Percentiles rank a stretch among this genome's conserved stretches.
These are phyloP conservation scores for Oncorhynchus clarkii DNA, from an alignment of 2,113 vertebrate genomes.

Conservation along the genomic window DNA sequence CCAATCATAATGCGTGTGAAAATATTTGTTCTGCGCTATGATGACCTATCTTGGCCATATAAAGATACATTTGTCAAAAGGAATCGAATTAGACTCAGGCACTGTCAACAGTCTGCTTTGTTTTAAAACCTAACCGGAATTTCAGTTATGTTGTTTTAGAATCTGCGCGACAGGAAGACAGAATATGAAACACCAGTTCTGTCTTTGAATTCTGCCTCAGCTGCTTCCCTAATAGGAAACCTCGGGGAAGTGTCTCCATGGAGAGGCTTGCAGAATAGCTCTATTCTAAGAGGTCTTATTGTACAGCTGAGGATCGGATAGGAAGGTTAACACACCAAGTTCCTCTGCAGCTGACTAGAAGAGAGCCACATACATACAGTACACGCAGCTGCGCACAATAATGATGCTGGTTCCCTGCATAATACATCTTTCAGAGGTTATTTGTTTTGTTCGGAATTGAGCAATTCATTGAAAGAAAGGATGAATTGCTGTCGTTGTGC, in stretches of 20 bases:
- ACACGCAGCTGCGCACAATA: not conserved
- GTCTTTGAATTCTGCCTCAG: constrained; percentile 51
- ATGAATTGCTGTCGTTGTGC: not conserved
- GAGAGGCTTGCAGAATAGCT: not conserved
- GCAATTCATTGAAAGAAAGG: not conserved
- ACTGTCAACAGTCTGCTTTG: not conserved
- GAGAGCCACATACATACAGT: too few relatives aligned
- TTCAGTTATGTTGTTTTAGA: constrained; percentile 54
- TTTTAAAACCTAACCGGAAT: not conserved
- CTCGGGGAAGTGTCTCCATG: not conserved
- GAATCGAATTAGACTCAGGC: constrained; percentile 1
- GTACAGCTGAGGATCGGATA: not conserved
- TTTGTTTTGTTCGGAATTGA: not conserved
- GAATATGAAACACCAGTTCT: not conserved
- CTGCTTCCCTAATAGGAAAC: constrained; percentile 39
- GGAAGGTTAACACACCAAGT: not conserved
- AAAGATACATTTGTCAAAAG: constrained; percentile 34
- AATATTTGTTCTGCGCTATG: constrained; percentile 28
- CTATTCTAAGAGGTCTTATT: not conserved
- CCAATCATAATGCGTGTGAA: constrained; percentile 10
- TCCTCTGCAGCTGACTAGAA: not conserved
- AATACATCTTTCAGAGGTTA: not conserved
- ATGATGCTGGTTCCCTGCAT: not conserved
- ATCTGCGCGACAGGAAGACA: constrained; percentile 60
- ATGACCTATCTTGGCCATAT: constrained; percentile 23